These are phyloP conservation scores for Caenorhabditis remanei DNA, from an alignment of 1,140 invertebrate species.

Conservation along the genomic window DNA sequence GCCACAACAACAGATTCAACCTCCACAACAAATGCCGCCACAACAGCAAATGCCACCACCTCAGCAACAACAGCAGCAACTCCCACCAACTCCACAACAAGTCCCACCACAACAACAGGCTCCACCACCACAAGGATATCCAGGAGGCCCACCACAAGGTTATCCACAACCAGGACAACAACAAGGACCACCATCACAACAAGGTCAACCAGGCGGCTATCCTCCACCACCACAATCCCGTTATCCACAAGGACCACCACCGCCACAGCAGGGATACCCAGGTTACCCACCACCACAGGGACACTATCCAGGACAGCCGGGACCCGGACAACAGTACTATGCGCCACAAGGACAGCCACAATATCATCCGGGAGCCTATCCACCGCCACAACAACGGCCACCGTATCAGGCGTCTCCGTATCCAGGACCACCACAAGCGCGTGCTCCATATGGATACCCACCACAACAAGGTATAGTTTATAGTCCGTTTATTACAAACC, in stretches of 20 bases:
- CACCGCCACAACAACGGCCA: constrained; percentile 3
- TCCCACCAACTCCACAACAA: constrained; percentile 55
- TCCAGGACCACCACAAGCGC: constrained; percentile 39
- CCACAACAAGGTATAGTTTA: constrained; percentile 53
- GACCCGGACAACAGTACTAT: constrained; percentile 59
- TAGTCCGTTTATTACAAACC: no score
- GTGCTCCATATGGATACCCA: constrained; percentile 50
- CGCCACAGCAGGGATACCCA: constrained; percentile 63
- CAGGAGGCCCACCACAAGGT: constrained; percentile 60
- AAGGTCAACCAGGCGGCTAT: constrained; percentile 3
- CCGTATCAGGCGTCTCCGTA: constrained; percentile 32
- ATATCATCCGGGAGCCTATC: constrained; percentile 42
- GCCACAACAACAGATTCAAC: neutral
- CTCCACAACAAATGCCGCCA: constrained; percentile 53
- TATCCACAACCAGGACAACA: constrained; percentile 44
- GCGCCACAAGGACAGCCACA: constrained; percentile 23
- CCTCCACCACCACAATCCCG: constrained; percentile 54
- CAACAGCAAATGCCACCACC: constrained; percentile 51
- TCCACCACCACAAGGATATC: constrained; percentile 56
- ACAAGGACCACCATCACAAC: constrained; percentile 23
- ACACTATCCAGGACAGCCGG: constrained; percentile 37
- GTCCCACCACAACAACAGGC: constrained; percentile 5
- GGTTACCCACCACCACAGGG: constrained; percentile 62
- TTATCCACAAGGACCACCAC: constrained; percentile 9
- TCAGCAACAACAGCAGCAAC: constrained; percentile 27